Evolutionary conservation across 2,113 vertebrate genomes (phyloP), one percentile per base, ranked within the genome.

Genomic region (Ranitomeya variabilis): DNA sequence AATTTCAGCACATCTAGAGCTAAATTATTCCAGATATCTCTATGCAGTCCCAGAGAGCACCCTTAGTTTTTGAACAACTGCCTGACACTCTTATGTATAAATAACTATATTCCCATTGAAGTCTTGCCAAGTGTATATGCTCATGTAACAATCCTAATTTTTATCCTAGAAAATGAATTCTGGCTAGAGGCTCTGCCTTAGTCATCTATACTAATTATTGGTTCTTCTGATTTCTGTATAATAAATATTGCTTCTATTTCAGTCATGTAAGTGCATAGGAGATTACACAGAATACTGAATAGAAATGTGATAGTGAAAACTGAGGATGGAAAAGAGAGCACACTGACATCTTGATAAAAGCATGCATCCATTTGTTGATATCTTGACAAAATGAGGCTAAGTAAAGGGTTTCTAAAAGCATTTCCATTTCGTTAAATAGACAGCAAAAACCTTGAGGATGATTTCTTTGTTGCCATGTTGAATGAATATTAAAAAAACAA

Each of bases 171-270:
- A 74, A 21, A 76, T 21, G 31, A 18, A 9, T 74, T 19, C 37
- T 45, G 14, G 11, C 14, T 71, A 2, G 23, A 12, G 15, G 8
- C 37, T 52, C 37, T 76, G 45, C 13, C 73, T 51, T 16, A 5
- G 21, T 51, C 73, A 9, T 76, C 3, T 76, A n/a, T 18, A 18
- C 71, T 80, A 26, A 80, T 60, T 80, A 60, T 57, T 80, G 57
- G 57, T 81, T 62, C 23, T 81, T 81, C 59, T 81, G 59, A 45
- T 80, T 15, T 31, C 37, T 59, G 18, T 80, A 45, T 62, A 81
- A 37, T 81, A 81, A 81, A 81, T 62, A 81, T 81, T 62, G 57
- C 57, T 62, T 81, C 80, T 81, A 45, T 81, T 81, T 54, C n/a
- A 21, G 57, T 37, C 57, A 81, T 81, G 26, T 37, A 62, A 81